Conservation (phyloP, 2,113 vertebrate genomes). For the Apodemus speciosus region DNA sequence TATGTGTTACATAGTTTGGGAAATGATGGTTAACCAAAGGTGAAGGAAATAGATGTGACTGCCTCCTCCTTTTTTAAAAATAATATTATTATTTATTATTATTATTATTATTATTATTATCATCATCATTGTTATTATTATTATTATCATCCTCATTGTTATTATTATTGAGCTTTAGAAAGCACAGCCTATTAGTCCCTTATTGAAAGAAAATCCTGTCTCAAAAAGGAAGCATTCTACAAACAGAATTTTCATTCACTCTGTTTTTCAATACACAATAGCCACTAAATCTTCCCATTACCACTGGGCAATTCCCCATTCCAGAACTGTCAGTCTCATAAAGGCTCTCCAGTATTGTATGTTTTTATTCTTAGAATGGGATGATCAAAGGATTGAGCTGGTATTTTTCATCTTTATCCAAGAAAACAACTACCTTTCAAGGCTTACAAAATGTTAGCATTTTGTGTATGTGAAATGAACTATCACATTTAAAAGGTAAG, state of each 20-base stretch:
- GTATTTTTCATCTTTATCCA: neutral
- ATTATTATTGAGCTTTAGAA: neutral
- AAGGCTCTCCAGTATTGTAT: neutral
- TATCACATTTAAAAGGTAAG: neutral
- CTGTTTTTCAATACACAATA: neutral
- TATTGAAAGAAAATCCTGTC: neutral
- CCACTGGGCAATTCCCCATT: neutral
- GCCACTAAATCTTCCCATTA: neutral
- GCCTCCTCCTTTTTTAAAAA: neutral
- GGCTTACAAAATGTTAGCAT: neutral
- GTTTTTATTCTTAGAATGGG: neutral
- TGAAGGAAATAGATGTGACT: neutral
- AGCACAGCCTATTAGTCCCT: neutral
- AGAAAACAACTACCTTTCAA: neutral
- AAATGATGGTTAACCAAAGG: neutral
- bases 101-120: neutral
- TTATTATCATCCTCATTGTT: neutral
- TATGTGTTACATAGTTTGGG: neutral
- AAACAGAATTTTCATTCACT: conserved; percentile 57
- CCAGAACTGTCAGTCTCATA: neutral
- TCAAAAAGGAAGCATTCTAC: neutral
- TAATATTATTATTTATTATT: neutral
- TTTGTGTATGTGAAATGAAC: neutral
- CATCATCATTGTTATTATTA: neutral
- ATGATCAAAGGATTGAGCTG: neutral